phyloP scores from a whole-genome alignment of 2,797 vertebrate genomes.

The Chrosomus eos region DNA sequence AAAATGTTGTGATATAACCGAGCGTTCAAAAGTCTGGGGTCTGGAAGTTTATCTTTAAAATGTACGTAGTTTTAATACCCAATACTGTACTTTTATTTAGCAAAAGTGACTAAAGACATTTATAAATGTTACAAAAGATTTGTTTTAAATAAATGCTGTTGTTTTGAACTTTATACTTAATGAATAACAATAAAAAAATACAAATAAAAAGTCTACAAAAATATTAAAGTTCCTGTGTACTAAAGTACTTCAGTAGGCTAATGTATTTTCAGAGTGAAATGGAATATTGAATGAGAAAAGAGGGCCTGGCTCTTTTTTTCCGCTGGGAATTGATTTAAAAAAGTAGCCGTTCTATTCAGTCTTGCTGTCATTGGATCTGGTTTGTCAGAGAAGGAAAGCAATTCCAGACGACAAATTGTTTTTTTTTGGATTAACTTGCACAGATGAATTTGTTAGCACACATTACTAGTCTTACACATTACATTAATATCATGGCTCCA shows the following conservation, averaged over 20 bases:
- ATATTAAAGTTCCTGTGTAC: neutral
- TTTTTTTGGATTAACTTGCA: neutral
- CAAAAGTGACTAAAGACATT: neutral
- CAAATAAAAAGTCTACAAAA: neutral
- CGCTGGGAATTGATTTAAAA: neutral
- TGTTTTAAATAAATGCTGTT: neutral
- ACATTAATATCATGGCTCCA: too few species aligned
- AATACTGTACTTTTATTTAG: neutral
- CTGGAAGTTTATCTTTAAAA: neutral
- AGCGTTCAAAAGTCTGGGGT: neutral
- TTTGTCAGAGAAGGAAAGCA: neutral
- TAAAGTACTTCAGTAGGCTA: neutral
- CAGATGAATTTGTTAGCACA: too few species aligned
- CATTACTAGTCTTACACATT: too few species aligned
- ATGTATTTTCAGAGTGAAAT: neutral
- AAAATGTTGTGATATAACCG: neutral
- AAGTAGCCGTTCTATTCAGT: neutral
- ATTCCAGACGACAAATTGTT: neutral
- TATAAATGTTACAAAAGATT: neutral
- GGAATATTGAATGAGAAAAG: neutral
- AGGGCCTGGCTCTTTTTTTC: neutral
- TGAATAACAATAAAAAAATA: neutral
- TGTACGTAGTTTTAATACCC: neutral
- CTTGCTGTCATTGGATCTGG: neutral
- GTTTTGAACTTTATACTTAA: neutral